These are phyloP conservation scores for Drosophila eugracilis DNA, from an alignment of 1,140 invertebrate genomes.

Conservation along the genomic window DNA sequence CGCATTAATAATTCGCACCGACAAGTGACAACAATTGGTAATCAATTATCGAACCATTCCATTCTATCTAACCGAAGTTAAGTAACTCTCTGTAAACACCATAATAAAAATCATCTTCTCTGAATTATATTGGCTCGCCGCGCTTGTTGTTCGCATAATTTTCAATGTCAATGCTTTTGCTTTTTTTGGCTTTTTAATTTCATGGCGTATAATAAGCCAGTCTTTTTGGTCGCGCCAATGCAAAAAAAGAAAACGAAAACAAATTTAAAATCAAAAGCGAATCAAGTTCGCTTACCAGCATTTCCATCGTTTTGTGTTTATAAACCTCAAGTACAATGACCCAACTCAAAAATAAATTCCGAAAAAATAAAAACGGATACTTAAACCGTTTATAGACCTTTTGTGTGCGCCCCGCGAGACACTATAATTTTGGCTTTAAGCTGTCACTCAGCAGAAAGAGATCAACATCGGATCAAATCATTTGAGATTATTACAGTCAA, in stretches of 20 bases:
- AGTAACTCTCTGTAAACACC: background rate
- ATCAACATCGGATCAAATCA: constrained; percentile 30
- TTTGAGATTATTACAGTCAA: constrained; percentile 13
- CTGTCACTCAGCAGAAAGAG: constrained; percentile 55
- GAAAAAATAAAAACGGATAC: constrained; percentile 27
- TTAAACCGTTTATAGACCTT: constrained; percentile 54
- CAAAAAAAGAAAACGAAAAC: constrained; percentile 58
- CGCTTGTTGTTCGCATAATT: constrained; percentile 62
- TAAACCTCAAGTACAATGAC: constrained; percentile 69
- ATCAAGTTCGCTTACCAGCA: constrained; percentile 19
- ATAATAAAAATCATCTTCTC: constrained; percentile 12
- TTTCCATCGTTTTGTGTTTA: constrained; percentile 11
- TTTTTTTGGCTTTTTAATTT: constrained; percentile 61
- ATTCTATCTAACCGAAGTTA: constrained; percentile 28
- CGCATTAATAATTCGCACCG: constrained; percentile 44
- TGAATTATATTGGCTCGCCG: constrained; percentile 15
- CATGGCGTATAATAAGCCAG: constrained; percentile 66
- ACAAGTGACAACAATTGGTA: constrained; percentile 47
- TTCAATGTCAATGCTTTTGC: constrained; percentile 79
- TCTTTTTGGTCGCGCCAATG: constrained; percentile 14
- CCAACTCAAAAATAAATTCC: constrained; percentile 16
- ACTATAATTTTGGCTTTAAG: constrained; percentile 28
- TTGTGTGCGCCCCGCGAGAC: constrained; percentile 8
- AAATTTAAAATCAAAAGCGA: constrained; percentile 30
- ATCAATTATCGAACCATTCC: constrained; percentile 33